Evolutionary conservation across 2,797 vertebrate genomes (phyloP), one percentile per base, ranked within the genome.

Genomic region (Enteromius fasciolatus): DNA sequence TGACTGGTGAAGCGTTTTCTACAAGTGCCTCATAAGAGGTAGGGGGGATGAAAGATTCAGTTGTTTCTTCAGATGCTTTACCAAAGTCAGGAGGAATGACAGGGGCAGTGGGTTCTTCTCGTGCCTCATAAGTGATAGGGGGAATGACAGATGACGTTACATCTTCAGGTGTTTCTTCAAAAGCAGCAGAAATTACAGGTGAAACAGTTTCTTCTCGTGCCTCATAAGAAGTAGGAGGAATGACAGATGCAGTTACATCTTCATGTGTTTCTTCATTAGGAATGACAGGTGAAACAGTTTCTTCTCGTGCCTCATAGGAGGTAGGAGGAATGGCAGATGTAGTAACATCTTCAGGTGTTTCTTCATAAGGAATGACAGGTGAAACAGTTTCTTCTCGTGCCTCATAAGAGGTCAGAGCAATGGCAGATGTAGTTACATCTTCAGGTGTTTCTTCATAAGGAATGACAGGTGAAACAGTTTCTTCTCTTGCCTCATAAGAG

Each of bases 131-230:
- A 66, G 41, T 66, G 18, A 28, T 14, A 23, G 59, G 15, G 6
- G 12, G 14, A 11, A 75, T 59, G 33, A 25, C 52, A 25, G 33
- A 3, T 75, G 33, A 2, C 0, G 8, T 73, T n/a, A 64, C 61
- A 33, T 36, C 33, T 76, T 41, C 20, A 0, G 12, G 33, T 39
- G 31, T 8, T 14, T 75, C 39, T 3, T 63, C 9, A 46, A 28
- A 76, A 17, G 57, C 11, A 63, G 57, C 15, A 1, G 75, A 41
- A 31, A 63, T 63, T 23, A 46, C 15, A 44, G 54, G 15, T 61
- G 10, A 8, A 20, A 12, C 8, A 8, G 57, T 50, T 33, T 80
- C 87, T 88, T 31, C 88, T 1, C 72, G 82, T 4, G 88, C 86
- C 5, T 76, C 31, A 17, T 61, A 12, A 17, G 31, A 41, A 2